A percentile compares a stretch with the other conserved stretches of the same genome.
Evolutionary conservation across 1,140 invertebrate species (phyloP).

Genomic region (Drosophila ohnishii): DNA sequence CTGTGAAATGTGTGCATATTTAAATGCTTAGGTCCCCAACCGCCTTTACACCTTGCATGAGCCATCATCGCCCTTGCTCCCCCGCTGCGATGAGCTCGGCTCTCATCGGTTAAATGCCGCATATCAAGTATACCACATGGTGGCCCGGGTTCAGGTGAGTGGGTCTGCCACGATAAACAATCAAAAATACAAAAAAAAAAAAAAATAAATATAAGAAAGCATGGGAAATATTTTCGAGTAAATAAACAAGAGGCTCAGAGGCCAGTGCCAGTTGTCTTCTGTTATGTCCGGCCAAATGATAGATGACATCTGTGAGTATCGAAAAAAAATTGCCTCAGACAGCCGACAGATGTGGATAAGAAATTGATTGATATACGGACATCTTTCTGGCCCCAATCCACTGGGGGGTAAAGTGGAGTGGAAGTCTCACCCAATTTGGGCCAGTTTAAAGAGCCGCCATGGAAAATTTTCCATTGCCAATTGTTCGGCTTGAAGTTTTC

Average conservation of each 20-base stretch:
- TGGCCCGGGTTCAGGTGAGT: conserved; percentile 21
- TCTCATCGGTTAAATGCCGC: conserved; percentile 42
- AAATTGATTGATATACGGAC: conserved; percentile 50
- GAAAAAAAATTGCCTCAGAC: conserved; percentile 45
- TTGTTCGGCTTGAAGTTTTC: conserved; percentile 37
- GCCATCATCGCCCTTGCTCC: conserved; percentile 3
- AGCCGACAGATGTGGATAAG: conserved; percentile 51
- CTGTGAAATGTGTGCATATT: conserved; percentile 49
- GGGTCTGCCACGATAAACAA: conserved; percentile 27
- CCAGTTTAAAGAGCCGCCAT: conserved; percentile 27
- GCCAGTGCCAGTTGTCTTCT: conserved; percentile 43
- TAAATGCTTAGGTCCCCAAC: conserved; percentile 26
- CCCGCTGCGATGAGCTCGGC: conserved; percentile 13
- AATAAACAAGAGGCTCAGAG: conserved; percentile 43
- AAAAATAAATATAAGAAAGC: background rate
- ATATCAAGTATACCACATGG: conserved; percentile 44
- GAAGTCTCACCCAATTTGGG: background rate
- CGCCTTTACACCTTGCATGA: background rate
- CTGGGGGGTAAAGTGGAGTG: background rate
- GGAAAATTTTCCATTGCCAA: conserved; percentile 18
- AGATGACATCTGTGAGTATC: conserved; percentile 44
- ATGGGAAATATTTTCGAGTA: conserved; percentile 27
- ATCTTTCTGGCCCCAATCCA: conserved; percentile 1
- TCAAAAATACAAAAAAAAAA: conserved; percentile 19
- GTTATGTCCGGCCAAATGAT: conserved; percentile 49